These are phyloP conservation scores for Craniophora ligustri DNA, from an alignment of 2,888 invertebrate genomes.

Conservation along the genomic window DNA sequence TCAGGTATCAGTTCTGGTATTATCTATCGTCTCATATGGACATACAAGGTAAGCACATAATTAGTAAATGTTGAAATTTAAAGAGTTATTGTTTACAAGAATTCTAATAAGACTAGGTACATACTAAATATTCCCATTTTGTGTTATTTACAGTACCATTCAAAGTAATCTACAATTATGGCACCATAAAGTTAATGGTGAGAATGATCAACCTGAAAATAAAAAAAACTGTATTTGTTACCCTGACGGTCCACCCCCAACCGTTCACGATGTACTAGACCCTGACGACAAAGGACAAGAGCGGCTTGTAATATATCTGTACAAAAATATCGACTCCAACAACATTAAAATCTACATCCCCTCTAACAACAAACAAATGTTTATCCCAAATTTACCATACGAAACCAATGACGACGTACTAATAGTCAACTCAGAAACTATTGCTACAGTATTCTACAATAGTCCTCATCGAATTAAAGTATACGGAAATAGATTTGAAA, in stretches of 20 bases:
- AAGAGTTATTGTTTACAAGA: background rate
- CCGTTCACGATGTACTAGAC: slow-evolving; percentile 54
- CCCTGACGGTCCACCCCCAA: slow-evolving; percentile 21
- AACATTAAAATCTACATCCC: slow-evolving; percentile 66
- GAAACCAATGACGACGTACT: slow-evolving; percentile 57
- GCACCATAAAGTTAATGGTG: slow-evolving; percentile 6
- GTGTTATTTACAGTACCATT: slow-evolving; percentile 27
- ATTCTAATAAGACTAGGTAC: too few species aligned
- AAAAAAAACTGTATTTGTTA: slow-evolving; percentile 61
- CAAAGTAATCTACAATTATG: background rate
- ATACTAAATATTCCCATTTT: too few species aligned
- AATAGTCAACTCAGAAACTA: slow-evolving; percentile 31
- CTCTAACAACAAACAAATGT: slow-evolving; percentile 61
- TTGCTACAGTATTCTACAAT: slow-evolving; percentile 40
- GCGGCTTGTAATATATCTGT: slow-evolving; percentile 72
- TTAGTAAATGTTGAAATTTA: background rate
- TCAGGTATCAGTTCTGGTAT: slow-evolving; percentile 41
- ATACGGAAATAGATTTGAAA: too few species aligned
- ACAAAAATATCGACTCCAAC: slow-evolving; percentile 54
- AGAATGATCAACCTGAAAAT: background rate
- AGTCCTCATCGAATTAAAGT: too few species aligned
- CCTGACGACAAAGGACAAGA: slow-evolving; percentile 49
- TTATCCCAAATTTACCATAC: slow-evolving; percentile 68
- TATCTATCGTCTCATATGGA: slow-evolving; percentile 9
- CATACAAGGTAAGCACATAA: slow-evolving; percentile 28